These are phyloP conservation scores for Serinus canaria DNA, from an alignment of 2,113 vertebrate genomes.

Conservation along the genomic window DNA sequence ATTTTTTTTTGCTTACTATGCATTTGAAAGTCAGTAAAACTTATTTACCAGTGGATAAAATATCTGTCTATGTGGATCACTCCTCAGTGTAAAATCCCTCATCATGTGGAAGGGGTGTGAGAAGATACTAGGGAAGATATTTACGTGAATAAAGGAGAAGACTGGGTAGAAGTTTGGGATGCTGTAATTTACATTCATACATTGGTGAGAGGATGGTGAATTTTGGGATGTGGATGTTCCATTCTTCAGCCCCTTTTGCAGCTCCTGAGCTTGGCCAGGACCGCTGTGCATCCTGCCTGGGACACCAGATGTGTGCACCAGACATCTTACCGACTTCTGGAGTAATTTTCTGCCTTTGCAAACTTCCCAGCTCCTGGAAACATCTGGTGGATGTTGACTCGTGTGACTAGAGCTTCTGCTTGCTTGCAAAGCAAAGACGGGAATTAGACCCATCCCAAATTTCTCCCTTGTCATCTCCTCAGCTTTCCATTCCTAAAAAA, in stretches of 20 bases:
- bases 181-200: not conserved
- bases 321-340: not conserved
- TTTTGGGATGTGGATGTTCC: not conserved
- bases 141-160: not conserved
- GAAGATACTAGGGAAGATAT: not conserved
- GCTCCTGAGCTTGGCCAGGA: not conserved
- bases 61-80: fast-evolving
- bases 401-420: not conserved
- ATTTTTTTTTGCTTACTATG: not conserved
- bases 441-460: not conserved
- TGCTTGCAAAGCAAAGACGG: not conserved
- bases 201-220: not conserved
- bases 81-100: not conserved
- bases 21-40: not conserved
- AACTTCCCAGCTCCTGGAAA: not conserved
- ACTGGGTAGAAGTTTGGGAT: not conserved
- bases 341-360: not conserved
- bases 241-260: not conserved
- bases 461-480: not conserved
- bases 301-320: not conserved
- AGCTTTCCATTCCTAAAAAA: not conserved
- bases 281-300: not conserved
- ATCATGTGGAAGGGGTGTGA: not conserved
- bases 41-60: not conserved
- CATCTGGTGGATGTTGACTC: not conserved